Percentiles rank a stretch among this genome's conserved stretches.
phyloP scores from a whole-genome alignment of 2,113 vertebrate species.

The Prionailurus bengalensis region DNA sequence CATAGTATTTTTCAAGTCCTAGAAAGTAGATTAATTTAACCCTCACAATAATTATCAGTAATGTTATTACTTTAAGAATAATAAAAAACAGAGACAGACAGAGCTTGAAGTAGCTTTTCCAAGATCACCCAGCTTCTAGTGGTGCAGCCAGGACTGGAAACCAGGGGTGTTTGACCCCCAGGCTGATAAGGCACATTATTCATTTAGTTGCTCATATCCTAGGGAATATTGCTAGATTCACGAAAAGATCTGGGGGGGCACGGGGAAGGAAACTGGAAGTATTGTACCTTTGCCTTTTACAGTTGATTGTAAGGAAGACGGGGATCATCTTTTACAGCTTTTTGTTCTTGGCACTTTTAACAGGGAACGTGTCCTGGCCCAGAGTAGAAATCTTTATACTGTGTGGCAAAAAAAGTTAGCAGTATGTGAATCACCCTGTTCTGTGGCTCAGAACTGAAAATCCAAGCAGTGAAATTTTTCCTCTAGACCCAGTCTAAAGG shows the following conservation, averaged over 20 bases:
- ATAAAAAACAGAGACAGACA: not conserved
- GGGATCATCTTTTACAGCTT: not conserved
- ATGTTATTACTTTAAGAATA: not conserved
- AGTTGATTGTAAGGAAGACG: not conserved
- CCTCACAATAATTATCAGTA: not conserved
- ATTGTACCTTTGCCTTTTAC: not conserved
- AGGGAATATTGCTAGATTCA: not conserved
- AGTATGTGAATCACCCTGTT: not conserved
- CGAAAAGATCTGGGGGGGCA: not conserved
- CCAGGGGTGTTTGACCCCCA: not conserved
- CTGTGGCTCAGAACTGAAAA: not conserved
- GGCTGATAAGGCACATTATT: not conserved
- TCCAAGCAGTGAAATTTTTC: constrained; percentile 31
- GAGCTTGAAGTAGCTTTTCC: not conserved
- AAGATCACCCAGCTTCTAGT: not conserved
- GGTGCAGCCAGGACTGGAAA: not conserved
- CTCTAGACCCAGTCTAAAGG: not conserved
- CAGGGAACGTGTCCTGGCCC: not conserved
- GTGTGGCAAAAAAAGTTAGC: not conserved
- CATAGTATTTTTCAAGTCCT: not conserved
- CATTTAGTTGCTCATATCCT: not conserved
- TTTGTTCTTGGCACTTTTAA: not conserved
- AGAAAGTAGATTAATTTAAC: not conserved
- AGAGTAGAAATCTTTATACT: not conserved
- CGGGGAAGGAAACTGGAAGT: not conserved